phyloP scores from a whole-genome alignment of 2,888 invertebrate species.

The Hoplodrina blanda region DNA sequence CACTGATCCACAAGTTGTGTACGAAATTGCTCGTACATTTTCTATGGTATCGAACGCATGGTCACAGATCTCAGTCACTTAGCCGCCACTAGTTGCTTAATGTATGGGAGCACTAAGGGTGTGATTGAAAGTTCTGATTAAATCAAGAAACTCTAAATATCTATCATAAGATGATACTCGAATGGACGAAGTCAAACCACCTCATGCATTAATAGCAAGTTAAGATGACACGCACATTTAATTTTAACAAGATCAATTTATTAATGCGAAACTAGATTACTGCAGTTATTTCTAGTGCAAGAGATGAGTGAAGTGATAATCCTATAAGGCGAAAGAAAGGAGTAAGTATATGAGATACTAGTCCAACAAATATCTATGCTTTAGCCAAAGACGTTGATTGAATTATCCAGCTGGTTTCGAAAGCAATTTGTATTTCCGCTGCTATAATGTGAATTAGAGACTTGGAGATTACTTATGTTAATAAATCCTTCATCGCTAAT shows the following conservation, averaged over 20 bases:
- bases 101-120: background rate
- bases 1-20: too few species aligned
- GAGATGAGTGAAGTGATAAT: slow-evolving; percentile 13
- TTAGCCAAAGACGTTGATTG: slow-evolving; percentile 47
- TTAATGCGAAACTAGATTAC: slow-evolving; percentile 24
- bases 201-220: slow-evolving; percentile 4
- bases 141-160: background rate
- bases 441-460: slow-evolving; percentile 34
- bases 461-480: slow-evolving; percentile 12
- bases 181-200: slow-evolving; percentile 1
- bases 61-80: background rate
- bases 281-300: slow-evolving; percentile 9
- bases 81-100: background rate
- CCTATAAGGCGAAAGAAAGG: slow-evolving; percentile 34
- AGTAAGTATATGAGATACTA: slow-evolving; percentile 37
- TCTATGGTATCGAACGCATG: background rate
- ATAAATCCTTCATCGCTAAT: slow-evolving; percentile 54
- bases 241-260: slow-evolving; percentile 11
- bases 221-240: slow-evolving; percentile 9
- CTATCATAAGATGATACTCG: slow-evolving; percentile 6
- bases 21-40: background rate
- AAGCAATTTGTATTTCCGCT: slow-evolving; percentile 59
- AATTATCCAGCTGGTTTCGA: slow-evolving; percentile 56
- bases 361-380: slow-evolving; percentile 27
- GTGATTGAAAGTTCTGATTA: background rate